Percentiles rank a stretch among this genome's conserved stretches.
Conservation (phyloP, 2,888 invertebrate species). For the Drosophila rubida region DNA sequence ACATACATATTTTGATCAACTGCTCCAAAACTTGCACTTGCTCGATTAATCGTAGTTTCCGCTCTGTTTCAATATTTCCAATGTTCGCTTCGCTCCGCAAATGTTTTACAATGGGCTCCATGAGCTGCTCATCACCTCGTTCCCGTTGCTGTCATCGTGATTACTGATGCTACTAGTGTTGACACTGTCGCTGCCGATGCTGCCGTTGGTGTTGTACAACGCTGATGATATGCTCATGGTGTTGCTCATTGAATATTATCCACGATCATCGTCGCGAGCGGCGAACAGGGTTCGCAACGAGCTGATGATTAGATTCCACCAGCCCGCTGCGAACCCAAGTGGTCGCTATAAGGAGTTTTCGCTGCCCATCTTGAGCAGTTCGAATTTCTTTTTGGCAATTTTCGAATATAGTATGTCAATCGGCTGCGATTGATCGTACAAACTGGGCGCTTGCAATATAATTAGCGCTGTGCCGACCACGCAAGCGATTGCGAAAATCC, state of each 20-base stretch:
- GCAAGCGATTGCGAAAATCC: slow-evolving; percentile 97
- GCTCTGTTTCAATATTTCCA: slow-evolving; percentile 48
- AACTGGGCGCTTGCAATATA: slow-evolving; percentile 95
- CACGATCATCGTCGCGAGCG: slow-evolving; percentile 86
- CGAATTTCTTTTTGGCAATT: slow-evolving; percentile 95
- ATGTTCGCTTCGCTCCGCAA: slow-evolving; percentile 75
- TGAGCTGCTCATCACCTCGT: slow-evolving; percentile 45
- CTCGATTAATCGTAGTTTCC: slow-evolving; percentile 33
- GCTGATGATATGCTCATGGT: slow-evolving; percentile 66
- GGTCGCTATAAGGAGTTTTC: slow-evolving; percentile 85
- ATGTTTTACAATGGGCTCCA: slow-evolving; percentile 60
- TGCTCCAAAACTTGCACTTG: slow-evolving; percentile 74
- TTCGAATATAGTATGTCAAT: slow-evolving; percentile 96
- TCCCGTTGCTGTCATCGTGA: slow-evolving; percentile 21
- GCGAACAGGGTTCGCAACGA: slow-evolving; percentile 89
- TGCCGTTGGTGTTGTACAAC: slow-evolving; percentile 55
- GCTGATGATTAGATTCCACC: slow-evolving; percentile 89
- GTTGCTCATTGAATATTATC: slow-evolving; percentile 83
- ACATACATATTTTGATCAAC: slow-evolving; percentile 83
- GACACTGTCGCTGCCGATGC: slow-evolving; percentile 19
- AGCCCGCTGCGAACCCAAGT: slow-evolving; percentile 86
- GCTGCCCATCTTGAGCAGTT: slow-evolving; percentile 94
- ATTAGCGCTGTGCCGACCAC: slow-evolving; percentile 95
- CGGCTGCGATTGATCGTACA: slow-evolving; percentile 95
- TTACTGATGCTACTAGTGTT: slow-evolving; percentile 27